Percentiles rank a stretch among this genome's conserved stretches.
Conservation (phyloP, 23 tunicate species). For the Pegea sp. region DNA sequence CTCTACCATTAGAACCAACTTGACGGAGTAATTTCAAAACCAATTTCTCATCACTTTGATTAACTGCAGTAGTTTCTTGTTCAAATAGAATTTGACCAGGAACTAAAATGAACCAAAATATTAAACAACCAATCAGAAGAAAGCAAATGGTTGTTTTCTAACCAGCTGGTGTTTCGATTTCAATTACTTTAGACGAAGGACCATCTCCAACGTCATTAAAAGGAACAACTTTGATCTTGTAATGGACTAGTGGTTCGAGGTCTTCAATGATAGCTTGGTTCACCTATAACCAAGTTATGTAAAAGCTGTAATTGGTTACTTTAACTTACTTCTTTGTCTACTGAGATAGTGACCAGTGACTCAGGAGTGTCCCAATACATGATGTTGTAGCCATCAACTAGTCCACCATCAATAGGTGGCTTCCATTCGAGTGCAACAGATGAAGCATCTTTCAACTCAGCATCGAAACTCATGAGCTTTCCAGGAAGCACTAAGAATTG, state of each 20-base stretch:
- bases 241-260: slow-evolving; percentile 36
- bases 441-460: slow-evolving; percentile 42
- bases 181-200: slow-evolving; percentile 37
- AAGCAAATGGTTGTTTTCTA: too few relatives aligned
- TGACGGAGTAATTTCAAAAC: not conserved
- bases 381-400: slow-evolving; percentile 56
- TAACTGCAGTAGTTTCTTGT: not conserved
- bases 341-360: slow-evolving; percentile 29
- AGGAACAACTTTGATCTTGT: slow-evolving; percentile 61
- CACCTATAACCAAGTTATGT: slow-evolving; percentile 1
- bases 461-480: slow-evolving; percentile 35
- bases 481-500: slow-evolving; percentile 40
- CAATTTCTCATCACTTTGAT: not conserved
- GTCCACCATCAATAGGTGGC: slow-evolving; percentile 38
- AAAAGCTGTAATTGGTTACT: not conserved
- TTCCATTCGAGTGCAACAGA: slow-evolving; percentile 30
- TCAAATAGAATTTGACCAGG: not conserved
- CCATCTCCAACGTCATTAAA: slow-evolving; percentile 81
- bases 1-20: not conserved
- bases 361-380: slow-evolving; percentile 80
- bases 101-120: too few relatives aligned
- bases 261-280: slow-evolving; percentile 18
- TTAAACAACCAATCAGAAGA: too few relatives aligned
- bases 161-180: slow-evolving; percentile 82
- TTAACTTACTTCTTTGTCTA: slow-evolving; percentile 33